A percentile compares a stretch with the other conserved stretches of the same genome.
These are phyloP conservation scores for Metopolophium dirhodum DNA, from an alignment of 1,140 invertebrate genomes.

Conservation along the genomic window DNA sequence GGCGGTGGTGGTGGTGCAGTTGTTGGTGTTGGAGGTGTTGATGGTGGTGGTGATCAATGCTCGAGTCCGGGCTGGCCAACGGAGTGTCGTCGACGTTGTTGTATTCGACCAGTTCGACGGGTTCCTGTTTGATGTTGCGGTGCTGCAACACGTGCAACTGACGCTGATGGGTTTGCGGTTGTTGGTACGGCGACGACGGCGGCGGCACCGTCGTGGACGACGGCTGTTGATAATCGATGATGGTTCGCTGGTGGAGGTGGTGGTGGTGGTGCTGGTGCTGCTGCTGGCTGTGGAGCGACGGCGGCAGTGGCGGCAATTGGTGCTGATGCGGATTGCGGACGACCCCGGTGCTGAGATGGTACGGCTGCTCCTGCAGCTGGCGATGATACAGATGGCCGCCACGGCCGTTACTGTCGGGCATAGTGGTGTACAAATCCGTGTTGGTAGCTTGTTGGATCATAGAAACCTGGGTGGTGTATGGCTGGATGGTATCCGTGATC, in stretches of 20 bases:
- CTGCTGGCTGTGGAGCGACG: background rate
- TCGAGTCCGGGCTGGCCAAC: constrained; percentile 51
- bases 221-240: constrained; percentile 44
- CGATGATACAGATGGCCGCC: constrained; percentile 39
- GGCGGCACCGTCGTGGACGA: constrained; percentile 10
- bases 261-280: constrained; percentile 11
- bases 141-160: background rate
- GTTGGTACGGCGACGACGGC: background rate
- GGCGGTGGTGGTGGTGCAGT: background rate
- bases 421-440: constrained; percentile 55
- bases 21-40: background rate
- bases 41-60: background rate
- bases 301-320: constrained; percentile 11
- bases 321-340: background rate
- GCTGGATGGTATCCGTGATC: constrained; percentile 59
- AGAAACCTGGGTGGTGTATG: constrained; percentile 63
- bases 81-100: background rate
- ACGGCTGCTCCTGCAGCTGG: constrained; percentile 62
- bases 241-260: background rate
- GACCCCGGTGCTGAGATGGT: background rate
- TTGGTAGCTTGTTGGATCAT: constrained; percentile 49
- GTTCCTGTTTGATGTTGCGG: background rate
- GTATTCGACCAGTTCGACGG: background rate
- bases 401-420: constrained; percentile 39
- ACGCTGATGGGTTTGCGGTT: background rate